phyloP scores from a whole-genome alignment of 2,113 vertebrate genomes.

The Epinephelus moara region DNA sequence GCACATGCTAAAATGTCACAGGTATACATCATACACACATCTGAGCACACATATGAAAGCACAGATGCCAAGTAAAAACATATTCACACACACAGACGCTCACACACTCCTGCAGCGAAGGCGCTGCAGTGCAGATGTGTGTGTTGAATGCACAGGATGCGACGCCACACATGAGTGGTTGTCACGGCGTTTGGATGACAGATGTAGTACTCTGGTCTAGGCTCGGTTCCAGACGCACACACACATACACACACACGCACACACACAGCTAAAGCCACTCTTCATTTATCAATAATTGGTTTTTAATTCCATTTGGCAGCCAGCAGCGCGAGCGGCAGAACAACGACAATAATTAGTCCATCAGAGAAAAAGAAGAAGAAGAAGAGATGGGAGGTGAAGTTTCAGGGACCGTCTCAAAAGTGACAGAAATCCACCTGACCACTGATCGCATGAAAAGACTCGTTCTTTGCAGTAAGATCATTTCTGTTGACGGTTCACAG shows the following conservation, averaged over 20 bases:
- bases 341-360: constrained; percentile 75
- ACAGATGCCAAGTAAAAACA: constrained; percentile 60
- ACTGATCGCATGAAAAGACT: background rate
- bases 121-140: constrained; percentile 74
- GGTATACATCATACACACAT: constrained; percentile 52
- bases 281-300: constrained; percentile 82
- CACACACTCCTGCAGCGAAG: constrained; percentile 41
- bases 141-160: constrained; percentile 79
- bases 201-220: constrained; percentile 77
- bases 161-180: constrained; percentile 74
- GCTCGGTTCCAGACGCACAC: constrained; percentile 66
- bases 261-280: constrained; percentile 68
- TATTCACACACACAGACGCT: constrained; percentile 41
- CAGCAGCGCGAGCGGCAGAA: constrained; percentile 66
- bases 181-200: constrained; percentile 76
- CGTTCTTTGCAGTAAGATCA: background rate
- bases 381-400: constrained; percentile 47
- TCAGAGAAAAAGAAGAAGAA: constrained; percentile 53
- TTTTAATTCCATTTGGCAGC: constrained; percentile 81
- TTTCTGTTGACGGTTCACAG: background rate
- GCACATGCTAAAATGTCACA: constrained; percentile 53
- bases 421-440: constrained; percentile 24
- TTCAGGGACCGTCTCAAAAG: constrained; percentile 38
- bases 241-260: constrained; percentile 49
- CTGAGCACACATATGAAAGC: constrained; percentile 44